These are phyloP conservation scores for Paralinhomoeus sp. DNA, from an alignment of 2,888 invertebrate genomes.

Conservation along the genomic window DNA sequence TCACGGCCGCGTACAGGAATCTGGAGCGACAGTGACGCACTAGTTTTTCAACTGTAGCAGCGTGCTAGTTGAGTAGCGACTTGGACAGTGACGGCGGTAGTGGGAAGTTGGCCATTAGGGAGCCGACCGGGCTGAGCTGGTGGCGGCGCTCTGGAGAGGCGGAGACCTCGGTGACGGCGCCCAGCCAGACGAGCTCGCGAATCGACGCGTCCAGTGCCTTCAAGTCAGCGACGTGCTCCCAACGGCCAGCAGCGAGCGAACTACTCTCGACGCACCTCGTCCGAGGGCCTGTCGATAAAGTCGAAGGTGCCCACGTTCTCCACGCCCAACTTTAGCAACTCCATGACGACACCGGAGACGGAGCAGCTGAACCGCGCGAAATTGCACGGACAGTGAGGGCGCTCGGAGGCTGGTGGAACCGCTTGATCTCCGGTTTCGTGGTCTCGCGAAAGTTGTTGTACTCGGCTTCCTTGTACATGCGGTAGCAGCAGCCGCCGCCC, in stretches of 20 bases:
- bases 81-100: background rate
- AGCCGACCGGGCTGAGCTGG: background rate
- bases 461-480: conserved; percentile 55
- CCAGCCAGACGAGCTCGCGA: background rate
- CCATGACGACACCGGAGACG: conserved; percentile 39
- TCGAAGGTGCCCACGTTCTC: conserved; percentile 29
- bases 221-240: background rate
- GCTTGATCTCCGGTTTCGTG: conserved; percentile 62
- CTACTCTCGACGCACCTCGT: too few relatives aligned
- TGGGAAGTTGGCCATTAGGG: background rate
- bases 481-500: conserved; percentile 36
- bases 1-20: background rate
- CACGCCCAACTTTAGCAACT: conserved; percentile 59
- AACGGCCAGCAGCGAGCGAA: too few relatives aligned
- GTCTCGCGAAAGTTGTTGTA: conserved; percentile 47
- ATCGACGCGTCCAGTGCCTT: background rate
- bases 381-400: background rate
- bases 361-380: conserved; percentile 1
- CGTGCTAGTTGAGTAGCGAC: too few relatives aligned
- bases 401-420: conserved; percentile 8
- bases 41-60: too few relatives aligned
- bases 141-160: background rate
- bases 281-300: background rate
- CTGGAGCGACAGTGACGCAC: too few relatives aligned
- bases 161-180: background rate